Base-by-base conservation (phyloP, 2,113 vertebrate species). In the Tapirus terrestris region DNA sequence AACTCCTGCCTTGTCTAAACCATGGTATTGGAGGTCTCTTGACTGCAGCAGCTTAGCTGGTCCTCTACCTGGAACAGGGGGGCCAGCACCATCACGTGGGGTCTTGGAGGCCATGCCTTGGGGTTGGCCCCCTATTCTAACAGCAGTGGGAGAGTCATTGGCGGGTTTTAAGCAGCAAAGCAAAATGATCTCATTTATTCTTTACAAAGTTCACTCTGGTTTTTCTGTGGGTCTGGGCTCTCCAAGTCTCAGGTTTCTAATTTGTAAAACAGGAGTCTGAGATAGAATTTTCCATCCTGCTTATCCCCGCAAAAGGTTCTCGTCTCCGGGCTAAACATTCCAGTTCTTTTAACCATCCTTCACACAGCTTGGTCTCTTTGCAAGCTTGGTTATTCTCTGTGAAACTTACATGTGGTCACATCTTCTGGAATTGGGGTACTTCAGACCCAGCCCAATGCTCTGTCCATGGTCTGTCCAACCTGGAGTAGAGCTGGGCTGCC, bases 241-340 rank as follows among this genome's bases (percentile, higher is more conserved):
- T 83, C 70, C 80, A 65, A 88, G 79, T 96, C 92, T 97, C 90
- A 43, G 58, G 72, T 98, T 98, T 97, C 96, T 97, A 94, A 98
- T 95, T 94, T 92, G 80, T 93, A 96, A 95, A 98, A 83, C 97
- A 96, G 94, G 68, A 97, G 90, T 76, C 83, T 88, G 94, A 98
- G 92, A 90, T 48, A 98, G 82, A 97, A 82, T 96, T 98, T 98
- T 98, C 98, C 97, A 96, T 70, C 65, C 77, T 60, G 80, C 73
- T 89, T 95, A 94, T 96, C 89, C 91, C 60, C 12, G 0, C 17
- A 81, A 53, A 94, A 56, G 14, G 11, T 65, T 95, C 68, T 93
- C 68, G 56, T 75, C 89, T 94, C 92, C 95, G 87, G 89, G 87
- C 70, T 94, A 94, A 96, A 87, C 70, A 94, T 92, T 96, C 83